phyloP scores from a whole-genome alignment of 2,888 invertebrate species.

The Limulus polyphemus region DNA sequence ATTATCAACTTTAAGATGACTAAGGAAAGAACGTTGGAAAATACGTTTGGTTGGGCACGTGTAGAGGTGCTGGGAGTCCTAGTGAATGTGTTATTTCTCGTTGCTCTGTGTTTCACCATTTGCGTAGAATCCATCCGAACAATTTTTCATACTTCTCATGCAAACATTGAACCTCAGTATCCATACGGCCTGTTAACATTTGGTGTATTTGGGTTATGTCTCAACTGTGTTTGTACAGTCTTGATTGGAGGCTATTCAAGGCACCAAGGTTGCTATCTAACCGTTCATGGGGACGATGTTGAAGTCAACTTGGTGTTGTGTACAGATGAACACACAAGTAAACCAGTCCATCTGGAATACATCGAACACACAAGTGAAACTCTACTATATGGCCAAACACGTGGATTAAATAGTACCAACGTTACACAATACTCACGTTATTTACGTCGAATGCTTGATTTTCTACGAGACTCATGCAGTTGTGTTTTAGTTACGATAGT shows the following conservation, averaged over 20 bases:
- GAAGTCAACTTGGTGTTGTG: neutral
- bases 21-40: constrained; percentile 53
- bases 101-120: constrained; percentile 67
- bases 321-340: no score
- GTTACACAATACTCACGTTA: no score
- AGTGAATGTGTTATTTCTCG: constrained; percentile 50
- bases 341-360: no score
- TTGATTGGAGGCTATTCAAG: constrained; percentile 65
- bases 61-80: constrained; percentile 74
- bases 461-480: constrained; percentile 37
- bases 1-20: constrained; percentile 35
- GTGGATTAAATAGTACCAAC: no score
- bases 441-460: constrained; percentile 5
- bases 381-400: no score
- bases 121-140: constrained; percentile 63
- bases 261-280: constrained; percentile 56
- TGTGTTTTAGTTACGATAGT: constrained; percentile 62
- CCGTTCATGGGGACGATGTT: constrained; percentile 39
- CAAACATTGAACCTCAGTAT: constrained; percentile 51
- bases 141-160: constrained; percentile 28
- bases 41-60: constrained; percentile 85
- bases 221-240: constrained; percentile 64
- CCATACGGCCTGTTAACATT: constrained; percentile 59
- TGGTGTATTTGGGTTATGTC: constrained; percentile 54
- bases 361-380: no score